These are phyloP conservation scores for Oreocharis arfaki DNA, from an alignment of 2,113 vertebrate species.

Conservation along the genomic window DNA sequence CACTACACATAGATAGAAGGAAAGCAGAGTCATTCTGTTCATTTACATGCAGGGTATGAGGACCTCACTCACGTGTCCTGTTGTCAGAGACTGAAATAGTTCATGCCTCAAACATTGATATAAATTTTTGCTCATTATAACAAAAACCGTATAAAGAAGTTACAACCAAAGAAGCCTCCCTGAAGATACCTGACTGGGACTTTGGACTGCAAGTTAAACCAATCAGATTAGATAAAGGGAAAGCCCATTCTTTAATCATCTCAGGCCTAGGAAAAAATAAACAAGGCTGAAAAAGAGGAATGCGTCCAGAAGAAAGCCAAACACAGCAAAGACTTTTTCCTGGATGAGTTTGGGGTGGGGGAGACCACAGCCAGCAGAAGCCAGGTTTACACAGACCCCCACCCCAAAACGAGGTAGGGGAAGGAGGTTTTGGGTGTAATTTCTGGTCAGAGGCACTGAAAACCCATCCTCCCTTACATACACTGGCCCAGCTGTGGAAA, in stretches of 20 bases:
- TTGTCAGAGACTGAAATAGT: background rate
- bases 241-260: background rate
- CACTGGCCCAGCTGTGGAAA: background rate
- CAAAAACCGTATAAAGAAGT: background rate
- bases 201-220: background rate
- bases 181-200: background rate
- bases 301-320: background rate
- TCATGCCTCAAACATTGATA: background rate
- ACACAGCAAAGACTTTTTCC: background rate
- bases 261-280: background rate
- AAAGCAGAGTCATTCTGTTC: background rate
- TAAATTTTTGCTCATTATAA: background rate
- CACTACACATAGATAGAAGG: background rate
- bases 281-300: background rate
- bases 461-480: background rate
- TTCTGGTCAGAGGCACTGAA: background rate
- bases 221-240: background rate
- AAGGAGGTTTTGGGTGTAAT: background rate
- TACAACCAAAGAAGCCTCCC: background rate
- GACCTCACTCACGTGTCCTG: background rate
- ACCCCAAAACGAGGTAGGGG: accelerated
- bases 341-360: background rate
- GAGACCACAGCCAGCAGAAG: background rate
- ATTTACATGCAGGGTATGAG: background rate
- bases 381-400: background rate